phyloP scores from a whole-genome alignment of 2,797 vertebrate species.

The Macropodus opercularis region DNA sequence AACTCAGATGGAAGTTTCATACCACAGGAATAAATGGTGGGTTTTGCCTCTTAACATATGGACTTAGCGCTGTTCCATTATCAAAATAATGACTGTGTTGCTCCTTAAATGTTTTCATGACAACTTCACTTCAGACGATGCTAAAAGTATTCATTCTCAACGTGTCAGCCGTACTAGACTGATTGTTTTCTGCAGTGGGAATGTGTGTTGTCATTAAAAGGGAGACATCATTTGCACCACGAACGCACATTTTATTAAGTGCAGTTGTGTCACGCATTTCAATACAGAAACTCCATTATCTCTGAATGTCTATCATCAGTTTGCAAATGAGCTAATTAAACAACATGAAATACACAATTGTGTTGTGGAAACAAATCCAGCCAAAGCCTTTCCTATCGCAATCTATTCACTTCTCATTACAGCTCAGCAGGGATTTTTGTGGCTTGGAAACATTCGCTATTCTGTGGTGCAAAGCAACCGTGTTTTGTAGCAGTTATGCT shows the following conservation, averaged over 20 bases:
- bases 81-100: conserved; percentile 14
- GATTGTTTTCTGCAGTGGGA: conserved; percentile 1
- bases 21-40: conserved; percentile 58
- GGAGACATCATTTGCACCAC: conserved; percentile 23
- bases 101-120: conserved; percentile 30
- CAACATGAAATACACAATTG: conserved; percentile 41
- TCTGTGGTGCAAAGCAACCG: conserved; percentile 34
- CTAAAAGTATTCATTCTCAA: conserved; percentile 9
- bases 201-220: conserved; percentile 10
- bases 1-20: conserved; percentile 19
- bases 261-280: conserved; percentile 28
- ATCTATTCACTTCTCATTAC: conserved; percentile 57
- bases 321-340: conserved; percentile 70
- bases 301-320: conserved; percentile 47
- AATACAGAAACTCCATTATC: conserved; percentile 34
- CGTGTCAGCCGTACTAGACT: conserved; percentile 6
- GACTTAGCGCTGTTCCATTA: conserved; percentile 17
- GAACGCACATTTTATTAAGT: conserved; percentile 8
- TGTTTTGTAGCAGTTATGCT: conserved; percentile 42
- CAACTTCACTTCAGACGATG: background rate
- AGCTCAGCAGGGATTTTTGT: conserved; percentile 55
- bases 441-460: conserved; percentile 30
- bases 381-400: conserved; percentile 36
- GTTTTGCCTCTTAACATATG: conserved; percentile 21
- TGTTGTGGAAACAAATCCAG: conserved; percentile 47